These are phyloP conservation scores for Telmatochromis sp. DNA, from an alignment of 2,113 vertebrate species.

Conservation along the genomic window DNA sequence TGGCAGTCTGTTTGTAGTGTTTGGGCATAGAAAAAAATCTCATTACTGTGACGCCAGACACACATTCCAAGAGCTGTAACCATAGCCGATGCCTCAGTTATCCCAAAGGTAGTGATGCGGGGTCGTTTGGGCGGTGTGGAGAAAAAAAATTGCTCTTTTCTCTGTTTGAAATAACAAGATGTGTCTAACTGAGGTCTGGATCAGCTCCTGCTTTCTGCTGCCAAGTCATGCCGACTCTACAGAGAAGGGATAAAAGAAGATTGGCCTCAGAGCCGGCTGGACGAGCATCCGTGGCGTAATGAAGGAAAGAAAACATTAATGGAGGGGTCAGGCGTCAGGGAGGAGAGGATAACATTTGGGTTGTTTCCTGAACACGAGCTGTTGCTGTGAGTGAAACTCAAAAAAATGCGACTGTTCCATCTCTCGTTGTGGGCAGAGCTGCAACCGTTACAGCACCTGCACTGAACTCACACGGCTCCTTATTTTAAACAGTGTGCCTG, in stretches of 20 bases:
- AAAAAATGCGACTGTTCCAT: neutral
- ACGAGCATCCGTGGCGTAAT: neutral
- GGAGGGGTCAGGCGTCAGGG: neutral
- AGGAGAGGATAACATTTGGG: neutral
- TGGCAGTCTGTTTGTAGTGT: neutral
- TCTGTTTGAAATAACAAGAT: conserved; percentile 29
- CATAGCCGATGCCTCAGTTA: neutral
- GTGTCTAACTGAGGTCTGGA: neutral
- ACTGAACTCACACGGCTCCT: neutral
- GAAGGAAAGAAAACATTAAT: neutral
- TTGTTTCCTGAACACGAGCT: neutral
- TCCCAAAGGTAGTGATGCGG: neutral
- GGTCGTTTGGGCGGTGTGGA: neutral
- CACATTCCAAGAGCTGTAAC: neutral
- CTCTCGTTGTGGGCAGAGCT: neutral
- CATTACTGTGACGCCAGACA: conserved; percentile 1
- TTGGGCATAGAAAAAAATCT: neutral
- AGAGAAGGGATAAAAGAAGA: conserved; percentile 5
- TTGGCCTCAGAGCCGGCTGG: neutral
- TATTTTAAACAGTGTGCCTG: conserved; percentile 10
- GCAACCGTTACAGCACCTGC: conserved; percentile 4
- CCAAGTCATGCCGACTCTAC: neutral
- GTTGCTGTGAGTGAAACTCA: neutral
- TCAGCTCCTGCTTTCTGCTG: neutral
- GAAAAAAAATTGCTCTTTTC: neutral